Evolutionary conservation across 2,797 vertebrate genomes (phyloP).

Genomic region (Vultur gryphus): DNA sequence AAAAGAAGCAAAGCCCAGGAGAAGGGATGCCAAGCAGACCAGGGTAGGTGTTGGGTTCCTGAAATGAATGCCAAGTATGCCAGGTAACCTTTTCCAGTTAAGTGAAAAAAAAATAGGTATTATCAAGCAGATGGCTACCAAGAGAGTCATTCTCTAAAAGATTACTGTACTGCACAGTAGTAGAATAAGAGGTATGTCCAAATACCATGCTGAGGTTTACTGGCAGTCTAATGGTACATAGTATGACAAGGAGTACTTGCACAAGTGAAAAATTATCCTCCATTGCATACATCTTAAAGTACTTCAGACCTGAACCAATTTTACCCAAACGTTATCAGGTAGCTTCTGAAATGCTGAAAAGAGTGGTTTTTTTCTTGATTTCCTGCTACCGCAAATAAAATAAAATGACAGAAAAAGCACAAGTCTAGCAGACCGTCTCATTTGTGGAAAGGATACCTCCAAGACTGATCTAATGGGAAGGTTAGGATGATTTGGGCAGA

Average conservation of each 20-base stretch:
- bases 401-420: neutral
- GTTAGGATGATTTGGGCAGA: neutral
- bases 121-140: neutral
- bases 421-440: neutral
- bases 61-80: neutral
- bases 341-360: neutral
- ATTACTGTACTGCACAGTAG: neutral
- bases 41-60: neutral
- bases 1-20: neutral
- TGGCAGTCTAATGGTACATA: neutral
- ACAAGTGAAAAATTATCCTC: neutral
- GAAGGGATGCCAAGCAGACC: neutral
- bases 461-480: neutral
- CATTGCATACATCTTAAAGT: neutral
- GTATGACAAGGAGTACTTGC: neutral
- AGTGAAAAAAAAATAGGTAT: neutral
- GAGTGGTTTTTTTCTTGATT: neutral
- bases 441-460: neutral
- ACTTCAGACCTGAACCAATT: neutral
- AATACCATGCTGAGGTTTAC: neutral
- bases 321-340: neutral
- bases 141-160: neutral
- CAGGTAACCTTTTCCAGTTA: slow-evolving; percentile 18
- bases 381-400: neutral
- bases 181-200: neutral